Evolutionary conservation across 2,113 vertebrate genomes (phyloP).

Genomic region (Gadus chalcogrammus): DNA sequence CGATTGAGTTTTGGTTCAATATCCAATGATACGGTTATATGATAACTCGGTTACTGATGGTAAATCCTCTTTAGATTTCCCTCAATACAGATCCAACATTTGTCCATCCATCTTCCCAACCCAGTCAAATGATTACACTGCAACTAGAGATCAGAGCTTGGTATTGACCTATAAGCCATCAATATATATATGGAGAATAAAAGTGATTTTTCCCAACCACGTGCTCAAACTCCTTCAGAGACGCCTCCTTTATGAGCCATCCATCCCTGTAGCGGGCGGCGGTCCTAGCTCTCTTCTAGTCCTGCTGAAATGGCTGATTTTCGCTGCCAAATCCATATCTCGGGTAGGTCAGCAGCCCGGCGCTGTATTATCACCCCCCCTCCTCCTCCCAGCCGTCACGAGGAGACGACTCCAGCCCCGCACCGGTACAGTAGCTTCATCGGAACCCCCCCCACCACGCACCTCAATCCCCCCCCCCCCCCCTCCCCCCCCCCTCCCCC

Average conservation of each 20-base stretch:
- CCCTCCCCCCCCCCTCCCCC: no score
- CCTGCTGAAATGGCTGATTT: neutral
- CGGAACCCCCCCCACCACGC: neutral
- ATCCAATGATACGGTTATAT: no score
- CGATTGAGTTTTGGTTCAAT: no score
- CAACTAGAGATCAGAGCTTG: no score
- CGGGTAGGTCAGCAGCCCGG: neutral
- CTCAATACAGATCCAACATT: neutral
- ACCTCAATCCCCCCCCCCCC: conserved; percentile 4
- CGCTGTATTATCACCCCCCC: neutral
- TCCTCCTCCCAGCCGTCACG: neutral
- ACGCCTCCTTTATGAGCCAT: neutral
- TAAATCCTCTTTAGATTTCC: neutral
- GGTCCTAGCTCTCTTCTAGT: neutral
- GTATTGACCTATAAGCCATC: no score
- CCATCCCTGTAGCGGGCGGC: neutral
- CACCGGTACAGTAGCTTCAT: neutral
- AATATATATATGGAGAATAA: no score
- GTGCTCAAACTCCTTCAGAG: neutral
- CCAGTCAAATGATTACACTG: neutral
- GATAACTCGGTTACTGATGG: no score
- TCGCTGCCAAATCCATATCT: neutral
- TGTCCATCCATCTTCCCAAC: neutral
- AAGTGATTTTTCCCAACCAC: neutral
- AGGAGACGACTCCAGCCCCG: neutral